These are phyloP conservation scores for Dendrocincla tyrannina DNA, from an alignment of 2,797 vertebrate species.

Conservation along the genomic window DNA sequence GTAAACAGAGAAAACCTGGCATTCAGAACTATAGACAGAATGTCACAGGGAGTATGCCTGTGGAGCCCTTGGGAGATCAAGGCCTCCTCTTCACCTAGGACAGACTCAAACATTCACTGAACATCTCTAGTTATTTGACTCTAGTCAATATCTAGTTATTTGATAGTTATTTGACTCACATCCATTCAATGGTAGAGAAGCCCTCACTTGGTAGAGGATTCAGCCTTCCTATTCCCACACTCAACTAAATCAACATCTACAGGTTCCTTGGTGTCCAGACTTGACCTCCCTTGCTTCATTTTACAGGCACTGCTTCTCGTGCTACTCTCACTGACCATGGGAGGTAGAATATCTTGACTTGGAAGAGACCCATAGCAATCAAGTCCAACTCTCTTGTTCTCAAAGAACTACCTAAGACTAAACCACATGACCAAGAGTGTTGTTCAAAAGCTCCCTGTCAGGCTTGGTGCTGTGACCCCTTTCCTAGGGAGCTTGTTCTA, in stretches of 20 bases:
- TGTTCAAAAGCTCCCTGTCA: not conserved
- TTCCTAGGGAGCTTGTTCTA: not conserved
- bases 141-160: too few relatives aligned
- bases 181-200: not conserved
- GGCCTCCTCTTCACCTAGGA: not conserved
- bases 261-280: not conserved
- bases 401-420: not conserved
- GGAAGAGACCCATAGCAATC: not conserved
- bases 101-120: not conserved
- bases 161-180: not conserved
- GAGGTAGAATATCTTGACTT: not conserved
- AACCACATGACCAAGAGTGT: not conserved
- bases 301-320: not conserved
- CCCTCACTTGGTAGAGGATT: not conserved
- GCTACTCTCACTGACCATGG: not conserved
- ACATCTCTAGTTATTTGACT: not conserved
- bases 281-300: not conserved
- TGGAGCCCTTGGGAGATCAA: not conserved
- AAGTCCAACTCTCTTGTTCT: not conserved
- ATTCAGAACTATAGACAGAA: not conserved
- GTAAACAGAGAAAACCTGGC: not conserved
- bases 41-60: fast-evolving
- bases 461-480: not conserved
- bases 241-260: not conserved
- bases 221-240: fast-evolving